Evolutionary conservation across 2,888 invertebrate genomes (phyloP), one percentile per base, ranked within the genome.

Genomic region (Plemyria rubiginata): DNA sequence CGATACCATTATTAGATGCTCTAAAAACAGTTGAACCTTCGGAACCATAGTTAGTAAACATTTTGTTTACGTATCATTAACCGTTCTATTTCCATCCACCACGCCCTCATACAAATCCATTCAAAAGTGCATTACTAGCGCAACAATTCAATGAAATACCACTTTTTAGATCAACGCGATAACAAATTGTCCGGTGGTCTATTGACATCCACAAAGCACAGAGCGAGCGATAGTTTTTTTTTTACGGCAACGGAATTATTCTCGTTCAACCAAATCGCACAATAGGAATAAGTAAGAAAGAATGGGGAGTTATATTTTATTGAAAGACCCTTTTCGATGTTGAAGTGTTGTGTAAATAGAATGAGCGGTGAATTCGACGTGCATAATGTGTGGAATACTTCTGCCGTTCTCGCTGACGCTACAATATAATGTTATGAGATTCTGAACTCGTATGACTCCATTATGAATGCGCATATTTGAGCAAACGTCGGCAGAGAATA

Each of bases 261-360:
- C 81, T 69, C 71, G 70, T 69, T 72, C 82, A 79, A 80, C 84
- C 87, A 77, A 84, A 87, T 82, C 82, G 79, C 80, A 90, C 89
- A 90, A 89, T 88, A 67, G 77, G 78, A 73, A 70, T 71, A 75
- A 81, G 81, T 83, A 87, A 89, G 87, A 85, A 81, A 87, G 89
- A 89, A 90, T 87, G 78, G 90, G 90, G 90, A 85, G 89, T 82
- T 84, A 91, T 88, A 90, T 89, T 90, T 89, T 92, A 92, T 92
- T 90, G 91, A 90, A 88, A 89, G 92, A 85, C 90, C 92, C 90
- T 91, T 91, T 88, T 82, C 82, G 82, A 74, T 74, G 57, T 76
- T 86, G 74, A 87, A 93, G 93, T 93, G 92, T 90, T 90, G 88
- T 89, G 93, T 93, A 88, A 93, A 93, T 90, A 92, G 84, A 82